Base-by-base conservation (phyloP, 2,888 invertebrate species). In the Melanotus villosus region DNA sequence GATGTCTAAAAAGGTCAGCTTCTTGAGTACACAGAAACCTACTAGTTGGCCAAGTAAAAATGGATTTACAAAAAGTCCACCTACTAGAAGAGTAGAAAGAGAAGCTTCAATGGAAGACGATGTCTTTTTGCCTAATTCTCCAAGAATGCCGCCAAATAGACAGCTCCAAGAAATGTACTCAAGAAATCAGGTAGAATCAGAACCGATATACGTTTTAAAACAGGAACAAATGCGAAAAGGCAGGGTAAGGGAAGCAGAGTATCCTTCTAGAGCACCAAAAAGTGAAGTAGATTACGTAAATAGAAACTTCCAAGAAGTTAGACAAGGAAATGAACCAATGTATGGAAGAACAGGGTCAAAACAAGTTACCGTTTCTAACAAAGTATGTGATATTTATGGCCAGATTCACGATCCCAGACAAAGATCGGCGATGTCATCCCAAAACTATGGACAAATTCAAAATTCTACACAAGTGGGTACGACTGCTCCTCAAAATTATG, bases 1-100 rank as follows among this genome's bases (percentile, higher is more conserved):
- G 32, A 81, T 82, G 1, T 84, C 85, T 9, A 87, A 88, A 68
- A 85, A 86, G 64, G 88, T 88, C 0, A 88, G 88, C 73, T 88
- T 88, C 73, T 84, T 84, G 1, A 85, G 83, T 70, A 72, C 76
- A 14, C 76, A 76, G 69, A 76, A 75, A 59, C 66, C 66, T n/a
- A 76, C 77, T 36, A 73, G 75, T 16, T 87, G 87, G 87, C 87
- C 87, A 1, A 87, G 86, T 0, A 86, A 84, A 68, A 86, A 85
- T 68, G 87, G 87, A 7, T 84, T 77, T 65, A 82, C 81, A 0
- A 80, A 82, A 76, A 83, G 80, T 72, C 84, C 84, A 5, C 83
- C 84, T 2, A 83, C 84, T 62, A 76, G 84, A 72, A 75, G 83
- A 63, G 63, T 83, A 0, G 80, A 80, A 56, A 68, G 71, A 5